phyloP scores from a whole-genome alignment of 2,113 vertebrate genomes.

The Oryzias melastigma region DNA sequence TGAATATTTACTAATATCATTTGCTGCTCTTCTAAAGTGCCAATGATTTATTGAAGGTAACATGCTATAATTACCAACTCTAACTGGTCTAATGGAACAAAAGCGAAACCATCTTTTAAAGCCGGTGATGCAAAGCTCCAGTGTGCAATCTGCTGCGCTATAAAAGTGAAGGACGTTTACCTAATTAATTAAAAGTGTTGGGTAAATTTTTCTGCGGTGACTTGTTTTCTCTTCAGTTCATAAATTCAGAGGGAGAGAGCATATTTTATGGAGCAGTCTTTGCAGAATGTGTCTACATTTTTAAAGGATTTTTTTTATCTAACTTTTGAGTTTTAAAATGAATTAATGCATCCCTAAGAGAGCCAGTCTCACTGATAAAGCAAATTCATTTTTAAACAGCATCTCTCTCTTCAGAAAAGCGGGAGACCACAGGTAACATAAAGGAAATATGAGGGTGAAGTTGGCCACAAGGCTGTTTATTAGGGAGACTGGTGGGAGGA shows the following conservation, averaged over 20 bases:
- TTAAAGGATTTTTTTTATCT: too few species aligned
- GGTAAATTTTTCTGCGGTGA: not conserved
- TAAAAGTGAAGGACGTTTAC: slow-evolving; percentile 3
- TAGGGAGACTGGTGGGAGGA: too few species aligned
- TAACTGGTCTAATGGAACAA: slow-evolving; percentile 19
- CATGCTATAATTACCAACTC: slow-evolving; percentile 10
- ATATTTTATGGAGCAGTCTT: too few species aligned
- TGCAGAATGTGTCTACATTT: too few species aligned
- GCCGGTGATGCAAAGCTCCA: not conserved
- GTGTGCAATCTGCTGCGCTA: not conserved
- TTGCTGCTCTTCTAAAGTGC: slow-evolving; percentile 8
- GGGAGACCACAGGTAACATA: too few species aligned
- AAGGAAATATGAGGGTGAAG: too few species aligned
- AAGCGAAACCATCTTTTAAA: slow-evolving; percentile 2
- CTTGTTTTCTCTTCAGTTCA: not conserved
- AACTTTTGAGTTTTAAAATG: too few species aligned
- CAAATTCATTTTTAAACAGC: too few species aligned
- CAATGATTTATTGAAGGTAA: slow-evolving; percentile 28
- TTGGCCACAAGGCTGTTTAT: too few species aligned
- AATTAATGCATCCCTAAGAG: too few species aligned
- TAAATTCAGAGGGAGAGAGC: not conserved
- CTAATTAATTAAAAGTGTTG: not conserved
- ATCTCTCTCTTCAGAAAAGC: too few species aligned
- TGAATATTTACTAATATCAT: slow-evolving; percentile 17
- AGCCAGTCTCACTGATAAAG: too few species aligned